A percentile compares a stretch with the other conserved stretches of the same genome.
These are phyloP conservation scores for Oceanites oceanicus DNA, from an alignment of 2,113 vertebrate genomes.

Conservation along the genomic window DNA sequence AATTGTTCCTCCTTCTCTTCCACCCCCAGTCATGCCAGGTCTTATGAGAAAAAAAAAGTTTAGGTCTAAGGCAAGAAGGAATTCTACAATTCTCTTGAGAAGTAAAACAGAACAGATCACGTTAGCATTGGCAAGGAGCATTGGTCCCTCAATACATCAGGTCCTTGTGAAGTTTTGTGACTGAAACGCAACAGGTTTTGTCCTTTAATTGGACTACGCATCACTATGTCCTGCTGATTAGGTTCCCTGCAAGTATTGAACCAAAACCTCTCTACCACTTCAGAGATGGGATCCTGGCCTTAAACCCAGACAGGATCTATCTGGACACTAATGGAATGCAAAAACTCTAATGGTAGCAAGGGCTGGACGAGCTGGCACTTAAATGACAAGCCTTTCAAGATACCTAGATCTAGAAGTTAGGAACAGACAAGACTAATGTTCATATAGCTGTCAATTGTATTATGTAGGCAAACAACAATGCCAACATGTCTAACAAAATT, in stretches of 20 bases:
- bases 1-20: neutral
- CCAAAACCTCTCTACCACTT: neutral
- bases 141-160: neutral
- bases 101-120: neutral
- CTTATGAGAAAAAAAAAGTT: neutral
- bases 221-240: neutral
- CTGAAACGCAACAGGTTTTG: neutral
- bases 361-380: neutral
- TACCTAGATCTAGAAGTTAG: neutral
- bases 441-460: neutral
- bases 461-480: neutral
- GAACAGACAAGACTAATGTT: neutral
- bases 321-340: neutral
- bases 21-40: neutral
- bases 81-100: neutral
- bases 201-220: neutral
- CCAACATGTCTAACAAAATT: neutral
- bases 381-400: neutral
- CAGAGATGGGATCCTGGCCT: neutral
- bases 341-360: neutral
- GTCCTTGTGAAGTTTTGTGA: neutral
- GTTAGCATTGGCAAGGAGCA: neutral
- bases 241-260: neutral
- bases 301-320: neutral
- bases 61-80: neutral